Conservation (phyloP, 2,888 invertebrate genomes). For the Myathropa florea region DNA sequence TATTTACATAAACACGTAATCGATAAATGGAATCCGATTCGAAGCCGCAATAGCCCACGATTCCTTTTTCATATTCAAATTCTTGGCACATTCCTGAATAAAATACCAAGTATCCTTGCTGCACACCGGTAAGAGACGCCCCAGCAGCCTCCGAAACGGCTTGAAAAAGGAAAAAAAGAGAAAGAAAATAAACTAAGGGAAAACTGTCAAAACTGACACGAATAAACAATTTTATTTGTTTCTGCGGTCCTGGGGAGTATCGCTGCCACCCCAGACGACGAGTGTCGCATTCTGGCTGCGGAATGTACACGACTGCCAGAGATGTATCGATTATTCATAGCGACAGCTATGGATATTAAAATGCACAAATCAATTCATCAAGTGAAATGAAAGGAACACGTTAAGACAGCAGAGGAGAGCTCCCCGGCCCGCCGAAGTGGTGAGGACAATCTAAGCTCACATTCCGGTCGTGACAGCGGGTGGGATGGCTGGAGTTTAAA, state of each 20-base stretch:
- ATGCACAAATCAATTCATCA: slow-evolving; percentile 58
- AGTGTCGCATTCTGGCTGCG: slow-evolving; percentile 20
- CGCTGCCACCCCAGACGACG: slow-evolving; percentile 23
- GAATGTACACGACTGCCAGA: slow-evolving; percentile 50
- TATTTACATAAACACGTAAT: slow-evolving; percentile 49
- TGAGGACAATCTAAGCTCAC: neutral
- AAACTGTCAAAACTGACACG: slow-evolving; percentile 53
- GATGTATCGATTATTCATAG: slow-evolving; percentile 47
- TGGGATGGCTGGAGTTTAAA: slow-evolving; percentile 5
- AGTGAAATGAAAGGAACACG: slow-evolving; percentile 30
- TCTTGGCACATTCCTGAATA: slow-evolving; percentile 30
- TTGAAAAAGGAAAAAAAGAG: neutral
- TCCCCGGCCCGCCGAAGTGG: neutral
- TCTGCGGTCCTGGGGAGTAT: slow-evolving; percentile 21
- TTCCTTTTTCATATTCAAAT: slow-evolving; percentile 42
- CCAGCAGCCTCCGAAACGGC: neutral
- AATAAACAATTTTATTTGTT: slow-evolving; percentile 60
- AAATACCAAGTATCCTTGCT: slow-evolving; percentile 2
- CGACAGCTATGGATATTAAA: slow-evolving; percentile 57
- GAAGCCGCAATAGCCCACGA: slow-evolving; percentile 29
- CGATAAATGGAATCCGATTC: slow-evolving; percentile 38
- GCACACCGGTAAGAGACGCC: neutral
- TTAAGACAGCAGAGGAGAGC: neutral
- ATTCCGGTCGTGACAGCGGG: slow-evolving; percentile 9
- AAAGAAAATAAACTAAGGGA: slow-evolving; percentile 21